Conservation (phyloP, 2,888 invertebrate genomes). For the Cetonia aurata region DNA sequence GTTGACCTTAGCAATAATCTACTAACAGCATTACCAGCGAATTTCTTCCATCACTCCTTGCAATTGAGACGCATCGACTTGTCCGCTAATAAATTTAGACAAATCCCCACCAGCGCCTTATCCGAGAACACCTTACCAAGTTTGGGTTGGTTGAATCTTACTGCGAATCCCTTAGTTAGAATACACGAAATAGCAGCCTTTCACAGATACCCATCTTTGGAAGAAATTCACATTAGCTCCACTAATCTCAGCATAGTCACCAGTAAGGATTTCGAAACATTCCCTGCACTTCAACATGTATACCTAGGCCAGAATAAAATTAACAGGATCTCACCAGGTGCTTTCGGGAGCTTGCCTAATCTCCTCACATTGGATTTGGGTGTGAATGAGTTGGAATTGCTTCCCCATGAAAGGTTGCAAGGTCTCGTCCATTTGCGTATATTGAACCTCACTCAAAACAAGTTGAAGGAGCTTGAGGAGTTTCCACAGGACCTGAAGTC, state of each 20-base stretch:
- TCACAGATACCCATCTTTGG: constrained; percentile 81
- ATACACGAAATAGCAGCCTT: constrained; percentile 80
- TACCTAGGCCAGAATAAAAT: constrained; percentile 81
- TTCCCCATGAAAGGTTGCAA: constrained; percentile 87
- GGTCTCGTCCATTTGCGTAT: constrained; percentile 80
- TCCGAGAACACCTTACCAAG: constrained; percentile 81
- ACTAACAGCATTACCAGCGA: constrained; percentile 81
- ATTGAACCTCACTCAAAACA: constrained; percentile 87
- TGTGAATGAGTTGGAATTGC: constrained; percentile 83
- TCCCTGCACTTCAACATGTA: constrained; percentile 82
- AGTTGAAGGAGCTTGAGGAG: constrained; percentile 83
- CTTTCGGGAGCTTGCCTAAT: constrained; percentile 82
- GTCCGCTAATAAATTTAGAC: constrained; percentile 82
- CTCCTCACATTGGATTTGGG: constrained; percentile 85
- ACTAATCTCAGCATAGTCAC: constrained; percentile 87
- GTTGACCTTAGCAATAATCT: constrained; percentile 84
- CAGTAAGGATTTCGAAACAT: constrained; percentile 87
- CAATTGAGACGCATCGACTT: constrained; percentile 81
- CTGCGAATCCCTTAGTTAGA: constrained; percentile 83
- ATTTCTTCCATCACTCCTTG: constrained; percentile 82
- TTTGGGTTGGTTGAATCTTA: constrained; percentile 83
- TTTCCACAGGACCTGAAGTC: constrained; percentile 83
- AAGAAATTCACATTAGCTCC: constrained; percentile 82
- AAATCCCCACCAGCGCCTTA: constrained; percentile 82
- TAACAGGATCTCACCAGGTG: constrained; percentile 85